Conservation (phyloP, 2,888 invertebrate species). For the Plagodis pulveraria region DNA sequence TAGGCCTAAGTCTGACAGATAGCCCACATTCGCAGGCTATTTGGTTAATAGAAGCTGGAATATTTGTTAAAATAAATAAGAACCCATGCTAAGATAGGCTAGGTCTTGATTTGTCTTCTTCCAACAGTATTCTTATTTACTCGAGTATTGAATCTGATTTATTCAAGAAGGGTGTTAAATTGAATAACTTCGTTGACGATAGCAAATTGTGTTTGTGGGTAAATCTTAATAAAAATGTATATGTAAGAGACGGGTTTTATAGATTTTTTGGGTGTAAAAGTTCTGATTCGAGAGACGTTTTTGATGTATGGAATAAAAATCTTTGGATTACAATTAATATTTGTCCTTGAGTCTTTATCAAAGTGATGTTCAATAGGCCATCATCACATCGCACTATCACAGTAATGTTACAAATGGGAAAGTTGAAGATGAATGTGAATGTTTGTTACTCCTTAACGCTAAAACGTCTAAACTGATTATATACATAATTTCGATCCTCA, state of each 20-base stretch:
- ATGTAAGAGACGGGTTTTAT: background rate
- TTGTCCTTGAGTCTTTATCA: too few species aligned
- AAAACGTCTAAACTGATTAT: too few species aligned
- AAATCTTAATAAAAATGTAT: background rate
- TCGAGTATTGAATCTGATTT: slow-evolving; percentile 1
- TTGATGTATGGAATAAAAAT: too few species aligned
- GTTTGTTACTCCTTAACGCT: too few species aligned
- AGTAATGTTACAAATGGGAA: too few species aligned
- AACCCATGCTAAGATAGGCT: background rate
- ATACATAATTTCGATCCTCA: too few species aligned
- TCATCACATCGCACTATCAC: too few species aligned
- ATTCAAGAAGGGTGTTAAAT: background rate
- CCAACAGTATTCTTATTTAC: slow-evolving; percentile 1
- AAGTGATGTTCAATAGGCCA: too few species aligned
- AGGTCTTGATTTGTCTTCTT: background rate
- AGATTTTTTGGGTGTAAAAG: background rate
- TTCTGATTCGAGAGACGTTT: background rate
- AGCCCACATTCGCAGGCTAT: slow-evolving; percentile 16
- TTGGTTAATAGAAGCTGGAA: slow-evolving; percentile 11
- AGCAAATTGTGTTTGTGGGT: slow-evolving; percentile 1
- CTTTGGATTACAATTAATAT: too few species aligned
- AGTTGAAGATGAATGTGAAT: too few species aligned
- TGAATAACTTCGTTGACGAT: background rate
- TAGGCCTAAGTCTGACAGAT: slow-evolving; percentile 11
- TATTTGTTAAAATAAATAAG: slow-evolving; percentile 12